phyloP scores from a whole-genome alignment of 2,113 vertebrate genomes.

The Nematolebias whitei region DNA sequence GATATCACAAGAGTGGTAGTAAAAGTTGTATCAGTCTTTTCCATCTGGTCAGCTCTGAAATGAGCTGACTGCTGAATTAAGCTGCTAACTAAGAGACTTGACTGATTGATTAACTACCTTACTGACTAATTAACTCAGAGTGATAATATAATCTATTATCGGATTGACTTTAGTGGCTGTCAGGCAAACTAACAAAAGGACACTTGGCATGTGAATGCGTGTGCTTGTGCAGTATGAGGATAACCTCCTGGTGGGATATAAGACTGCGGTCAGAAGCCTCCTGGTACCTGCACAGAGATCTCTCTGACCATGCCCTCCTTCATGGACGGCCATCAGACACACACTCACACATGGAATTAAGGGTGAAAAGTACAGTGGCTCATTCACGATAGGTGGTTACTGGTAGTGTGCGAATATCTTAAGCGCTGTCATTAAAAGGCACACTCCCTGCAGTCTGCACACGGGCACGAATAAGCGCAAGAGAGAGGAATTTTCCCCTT shows the following conservation, averaged over 20 bases:
- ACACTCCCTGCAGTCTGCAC: conserved; percentile 66
- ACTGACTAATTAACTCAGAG: conserved; percentile 29
- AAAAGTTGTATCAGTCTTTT: conserved; percentile 25
- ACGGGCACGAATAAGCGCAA: conserved; percentile 45
- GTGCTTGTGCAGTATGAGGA: conserved; percentile 45
- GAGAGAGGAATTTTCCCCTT: conserved; percentile 54
- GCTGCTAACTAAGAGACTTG: conserved; percentile 24
- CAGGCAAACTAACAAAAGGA: conserved; percentile 21
- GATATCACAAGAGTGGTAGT: no score
- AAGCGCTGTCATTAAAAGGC: conserved; percentile 76
- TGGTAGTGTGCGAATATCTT: conserved; percentile 67
- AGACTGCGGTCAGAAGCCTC: conserved; percentile 57
- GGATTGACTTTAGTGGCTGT: conserved; percentile 11
- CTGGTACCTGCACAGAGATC: conserved; percentile 61
- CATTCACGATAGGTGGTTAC: conserved; percentile 68
- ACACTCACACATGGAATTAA: conserved; percentile 23
- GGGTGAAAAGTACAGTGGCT: conserved; percentile 41
- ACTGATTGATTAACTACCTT: conserved; percentile 45
- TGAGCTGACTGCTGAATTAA: conserved; percentile 40
- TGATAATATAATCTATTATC: conserved; percentile 42
- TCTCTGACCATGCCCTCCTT: conserved; percentile 54
- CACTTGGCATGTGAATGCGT: conserved; percentile 16
- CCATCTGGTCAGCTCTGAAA: conserved; percentile 32
- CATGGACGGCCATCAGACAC: conserved; percentile 64
- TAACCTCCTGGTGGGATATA: conserved; percentile 57